Percentiles rank a stretch among this genome's conserved stretches.
phyloP scores from a whole-genome alignment of 2,888 invertebrate species.

The Acronicta aceris region DNA sequence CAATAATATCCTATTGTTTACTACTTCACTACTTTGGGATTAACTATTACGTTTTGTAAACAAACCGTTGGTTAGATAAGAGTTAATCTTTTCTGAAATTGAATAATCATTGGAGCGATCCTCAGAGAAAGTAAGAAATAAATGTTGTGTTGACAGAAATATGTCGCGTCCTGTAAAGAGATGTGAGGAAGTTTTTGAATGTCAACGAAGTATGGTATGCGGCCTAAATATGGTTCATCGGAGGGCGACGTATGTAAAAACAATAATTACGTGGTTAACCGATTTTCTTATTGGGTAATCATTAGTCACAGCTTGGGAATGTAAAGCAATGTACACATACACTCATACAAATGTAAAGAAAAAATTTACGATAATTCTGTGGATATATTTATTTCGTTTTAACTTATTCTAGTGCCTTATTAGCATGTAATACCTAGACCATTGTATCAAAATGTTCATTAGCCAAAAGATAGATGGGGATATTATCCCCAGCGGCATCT shows the following conservation, averaged over 20 bases:
- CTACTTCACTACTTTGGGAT: constrained; percentile 18
- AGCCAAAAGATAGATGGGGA: no score
- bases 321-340: no score
- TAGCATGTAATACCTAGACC: no score
- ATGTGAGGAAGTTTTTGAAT: constrained; percentile 73
- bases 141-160: constrained; percentile 73
- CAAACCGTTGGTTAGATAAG: constrained; percentile 66
- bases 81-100: constrained; percentile 74
- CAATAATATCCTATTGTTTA: constrained; percentile 17
- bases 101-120: constrained; percentile 71
- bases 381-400: no score
- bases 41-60: constrained; percentile 45
- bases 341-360: no score
- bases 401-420: no score
- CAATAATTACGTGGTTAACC: constrained; percentile 39
- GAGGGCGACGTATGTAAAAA: constrained; percentile 50
- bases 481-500: no score
- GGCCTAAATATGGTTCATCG: constrained; percentile 75
- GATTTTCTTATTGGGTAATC: constrained; percentile 35
- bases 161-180: constrained; percentile 71
- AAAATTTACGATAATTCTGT: no score
- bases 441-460: no score
- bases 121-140: constrained; percentile 66
- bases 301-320: constrained; percentile 38
- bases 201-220: constrained; percentile 71